Base-by-base conservation (phyloP, 2,113 vertebrate species). In the Heloderma charlesbogerti region DNA sequence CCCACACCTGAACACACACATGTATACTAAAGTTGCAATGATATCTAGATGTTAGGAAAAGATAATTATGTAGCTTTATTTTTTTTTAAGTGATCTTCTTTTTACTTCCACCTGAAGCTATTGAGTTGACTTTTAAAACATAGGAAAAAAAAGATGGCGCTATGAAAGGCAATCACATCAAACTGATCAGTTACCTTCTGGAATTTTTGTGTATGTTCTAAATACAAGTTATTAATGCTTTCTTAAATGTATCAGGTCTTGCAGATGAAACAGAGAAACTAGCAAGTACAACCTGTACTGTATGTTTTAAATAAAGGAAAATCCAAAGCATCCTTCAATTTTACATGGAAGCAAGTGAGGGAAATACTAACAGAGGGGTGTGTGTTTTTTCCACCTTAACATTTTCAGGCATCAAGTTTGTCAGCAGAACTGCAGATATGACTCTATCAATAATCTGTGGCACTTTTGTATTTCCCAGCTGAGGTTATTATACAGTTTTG, bases 371-470 rank as follows among this genome's bases (percentile, higher is more conserved):
- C 95, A 86, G 92, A 98, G 97, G 29, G 31, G 69, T 6, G 97
- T 97, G 98, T 98, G 98, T 98, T 90, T 20, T n/a, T 67, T 29
- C 31, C 12, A 18, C 82, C 97, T 98, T 98, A 98, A 97, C 98
- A 98, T 98, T 86, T 95, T 95, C 95, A 95, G 97, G 97, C 96
- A 97, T 98, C 95, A 97, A 96, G 98, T 98, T 98, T 98, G 98
- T 99, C 98, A 98, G 98, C 97, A 98, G 97, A 98, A 98, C 96
- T 97, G 96, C 96, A 98, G 97, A 97, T 98, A 98, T 95, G 97
- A 98, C 96, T 98, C 98, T 98, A 98, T 99, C 98, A 99, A 98
- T 98, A 99, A 98, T 98, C 98, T 97, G 95, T 97, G 98, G 97
- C 98, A 98, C 97, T 98, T 96, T 95, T 98, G 98, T 98, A 98